Conservation (phyloP, 2,888 invertebrate genomes). For the Pharmacophagus antenor region DNA sequence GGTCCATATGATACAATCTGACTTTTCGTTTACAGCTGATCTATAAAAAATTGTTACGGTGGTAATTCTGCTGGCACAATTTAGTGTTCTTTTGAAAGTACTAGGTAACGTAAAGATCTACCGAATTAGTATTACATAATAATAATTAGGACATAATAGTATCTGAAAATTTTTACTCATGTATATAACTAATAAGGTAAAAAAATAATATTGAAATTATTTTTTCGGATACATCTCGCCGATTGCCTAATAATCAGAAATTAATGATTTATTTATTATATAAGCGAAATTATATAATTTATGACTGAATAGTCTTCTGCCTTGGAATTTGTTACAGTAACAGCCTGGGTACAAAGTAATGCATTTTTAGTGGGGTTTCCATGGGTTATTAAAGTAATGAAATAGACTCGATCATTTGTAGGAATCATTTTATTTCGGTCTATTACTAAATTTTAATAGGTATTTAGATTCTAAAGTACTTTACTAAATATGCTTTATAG, state of each 20-base stretch:
- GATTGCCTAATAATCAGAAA: conserved; percentile 24
- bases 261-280: conserved; percentile 8
- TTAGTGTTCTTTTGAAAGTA: conserved; percentile 69
- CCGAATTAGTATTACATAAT: conserved; percentile 70
- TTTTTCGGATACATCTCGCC: conserved; percentile 27
- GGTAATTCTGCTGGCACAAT: conserved; percentile 42
- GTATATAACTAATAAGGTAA: conserved; percentile 29
- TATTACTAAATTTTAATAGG: not conserved
- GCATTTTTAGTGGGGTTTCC: no score
- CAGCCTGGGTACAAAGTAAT: conserved; percentile 6
- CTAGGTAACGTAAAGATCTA: conserved; percentile 60
- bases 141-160: conserved; percentile 37
- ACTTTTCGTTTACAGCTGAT: conserved; percentile 28
- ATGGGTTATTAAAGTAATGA: no score
- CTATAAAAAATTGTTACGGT: conserved; percentile 34
- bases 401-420: no score
- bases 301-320: conserved; percentile 6
- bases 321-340: conserved; percentile 9
- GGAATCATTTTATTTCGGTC: not conserved
- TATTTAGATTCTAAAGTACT: not conserved
- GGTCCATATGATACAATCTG: conserved; percentile 16
- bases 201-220: conserved; percentile 21
- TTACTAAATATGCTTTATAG: not conserved
- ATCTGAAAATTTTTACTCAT: conserved; percentile 35
- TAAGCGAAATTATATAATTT: conserved; percentile 8